Conservation (phyloP, 1,140 invertebrate genomes). For the Oppia nitens region DNA sequence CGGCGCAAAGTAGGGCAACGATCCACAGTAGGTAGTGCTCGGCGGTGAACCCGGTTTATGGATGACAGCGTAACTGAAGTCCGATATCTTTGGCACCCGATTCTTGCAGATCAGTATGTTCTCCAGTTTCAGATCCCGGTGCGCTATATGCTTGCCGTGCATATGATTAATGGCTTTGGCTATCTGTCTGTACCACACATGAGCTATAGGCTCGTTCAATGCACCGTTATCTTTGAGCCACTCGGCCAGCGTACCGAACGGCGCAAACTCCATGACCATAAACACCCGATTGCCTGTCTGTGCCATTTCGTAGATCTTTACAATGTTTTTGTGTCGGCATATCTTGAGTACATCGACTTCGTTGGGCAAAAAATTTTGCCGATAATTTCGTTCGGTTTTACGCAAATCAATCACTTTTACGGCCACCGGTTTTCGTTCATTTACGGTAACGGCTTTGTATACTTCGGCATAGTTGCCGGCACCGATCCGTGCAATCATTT, state of each 20-base stretch:
- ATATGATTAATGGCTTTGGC: conserved; percentile 11
- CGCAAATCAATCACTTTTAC: conserved; percentile 10
- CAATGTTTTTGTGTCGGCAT: neutral
- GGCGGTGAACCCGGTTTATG: neutral
- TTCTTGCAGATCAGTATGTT: conserved; percentile 11
- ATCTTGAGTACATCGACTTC: neutral
- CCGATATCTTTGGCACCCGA: conserved; percentile 9
- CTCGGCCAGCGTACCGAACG: conserved; percentile 13
- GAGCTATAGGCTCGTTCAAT: neutral
- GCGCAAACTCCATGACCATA: conserved; percentile 9
- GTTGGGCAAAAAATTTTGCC: neutral
- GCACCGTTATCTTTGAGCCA: neutral
- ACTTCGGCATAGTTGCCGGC: conserved; percentile 8
- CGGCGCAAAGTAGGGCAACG: conserved; percentile 22
- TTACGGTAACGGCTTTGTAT: neutral
- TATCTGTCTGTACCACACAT: neutral
- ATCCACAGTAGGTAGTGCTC: conserved; percentile 7
- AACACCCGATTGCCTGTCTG: neutral
- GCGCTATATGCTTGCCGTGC: conserved; percentile 13
- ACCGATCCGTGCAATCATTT: neutral
- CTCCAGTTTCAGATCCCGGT: conserved; percentile 18
- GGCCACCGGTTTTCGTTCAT: neutral
- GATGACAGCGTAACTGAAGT: conserved; percentile 8
- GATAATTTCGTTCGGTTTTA: neutral
- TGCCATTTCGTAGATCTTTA: conserved; percentile 4